Percentiles rank a stretch among this genome's conserved stretches.
Evolutionary conservation across 1,140 invertebrate species (phyloP).

Genomic region (Frieseomelitta varia): DNA sequence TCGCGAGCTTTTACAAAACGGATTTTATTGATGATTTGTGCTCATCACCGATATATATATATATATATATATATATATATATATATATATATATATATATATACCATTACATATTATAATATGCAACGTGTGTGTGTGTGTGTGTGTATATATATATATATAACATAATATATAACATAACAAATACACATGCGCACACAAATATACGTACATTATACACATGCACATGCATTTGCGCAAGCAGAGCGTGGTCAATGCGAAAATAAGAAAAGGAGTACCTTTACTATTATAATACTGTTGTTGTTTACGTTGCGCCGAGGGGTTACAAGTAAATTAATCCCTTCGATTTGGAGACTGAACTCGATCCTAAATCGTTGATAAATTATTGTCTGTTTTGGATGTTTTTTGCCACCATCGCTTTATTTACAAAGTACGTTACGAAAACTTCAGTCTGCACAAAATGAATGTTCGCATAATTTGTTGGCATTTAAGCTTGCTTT

Average conservation of each 20-base stretch:
- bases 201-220: conserved; percentile 25
- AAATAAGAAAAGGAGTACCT: conserved; percentile 13
- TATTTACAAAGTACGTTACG: conserved; percentile 9
- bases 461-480: conserved; percentile 4
- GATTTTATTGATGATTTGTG: neutral
- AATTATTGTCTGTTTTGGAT: conserved; percentile 41
- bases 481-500: conserved; percentile 18
- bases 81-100: too few relatives aligned
- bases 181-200: neutral
- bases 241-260: conserved; percentile 19
- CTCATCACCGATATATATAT: neutral
- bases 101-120: conserved; percentile 3
- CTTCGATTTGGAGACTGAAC: conserved; percentile 47
- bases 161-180: conserved; percentile 6
- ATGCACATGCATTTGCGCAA: conserved; percentile 7
- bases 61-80: too few relatives aligned
- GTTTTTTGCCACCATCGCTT: conserved; percentile 25
- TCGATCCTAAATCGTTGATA: conserved; percentile 34
- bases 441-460: neutral
- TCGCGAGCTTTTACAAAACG: conserved; percentile 30
- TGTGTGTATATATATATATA: too few relatives aligned
- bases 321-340: conserved; percentile 34
- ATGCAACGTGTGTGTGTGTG: too few relatives aligned
- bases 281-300: conserved; percentile 4
- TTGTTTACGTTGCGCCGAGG: conserved; percentile 33